Evolutionary conservation across 2,797 vertebrate genomes (phyloP).

Genomic region (Cryptoprocta ferox): DNA sequence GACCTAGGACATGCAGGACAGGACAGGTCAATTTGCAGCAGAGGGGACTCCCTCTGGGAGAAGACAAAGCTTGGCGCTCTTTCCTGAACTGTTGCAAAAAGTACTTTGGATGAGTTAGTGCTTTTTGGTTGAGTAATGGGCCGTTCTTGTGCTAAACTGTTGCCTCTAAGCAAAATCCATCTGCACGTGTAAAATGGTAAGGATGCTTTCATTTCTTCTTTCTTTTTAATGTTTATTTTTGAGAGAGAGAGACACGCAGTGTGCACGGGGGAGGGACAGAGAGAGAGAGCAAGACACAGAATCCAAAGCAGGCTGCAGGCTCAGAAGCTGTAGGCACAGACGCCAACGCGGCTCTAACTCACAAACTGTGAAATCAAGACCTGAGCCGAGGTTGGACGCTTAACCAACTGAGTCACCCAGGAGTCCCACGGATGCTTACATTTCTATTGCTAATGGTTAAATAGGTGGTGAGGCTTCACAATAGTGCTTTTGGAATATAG

Average conservation of each 20-base stretch:
- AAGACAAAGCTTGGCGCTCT: accelerated
- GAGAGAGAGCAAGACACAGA: too few relatives aligned
- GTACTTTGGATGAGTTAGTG: too few relatives aligned
- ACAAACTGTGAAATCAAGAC: too few relatives aligned
- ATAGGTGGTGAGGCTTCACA: background rate
- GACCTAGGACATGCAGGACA: conserved; percentile 82
- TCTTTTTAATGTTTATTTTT: too few relatives aligned
- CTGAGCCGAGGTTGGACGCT: too few relatives aligned
- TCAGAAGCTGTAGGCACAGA: too few relatives aligned
- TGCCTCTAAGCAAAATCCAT: background rate
- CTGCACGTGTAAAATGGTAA: background rate
- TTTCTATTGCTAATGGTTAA: background rate
- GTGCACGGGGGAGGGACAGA: too few relatives aligned
- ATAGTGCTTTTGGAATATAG: background rate
- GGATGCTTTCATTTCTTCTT: background rate
- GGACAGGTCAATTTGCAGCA: background rate
- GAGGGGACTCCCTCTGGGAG: background rate
- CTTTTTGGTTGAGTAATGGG: background rate
- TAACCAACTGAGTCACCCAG: too few relatives aligned
- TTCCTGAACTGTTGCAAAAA: accelerated
- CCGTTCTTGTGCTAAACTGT: background rate
- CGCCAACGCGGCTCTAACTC: too few relatives aligned
- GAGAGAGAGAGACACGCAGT: too few relatives aligned
- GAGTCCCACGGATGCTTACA: background rate
- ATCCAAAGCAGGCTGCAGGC: too few relatives aligned